Percentiles rank a stretch among this genome's conserved stretches.
Conservation (phyloP, 53 echinoderm and acorn worm species). For the Luidia sarsii region DNA sequence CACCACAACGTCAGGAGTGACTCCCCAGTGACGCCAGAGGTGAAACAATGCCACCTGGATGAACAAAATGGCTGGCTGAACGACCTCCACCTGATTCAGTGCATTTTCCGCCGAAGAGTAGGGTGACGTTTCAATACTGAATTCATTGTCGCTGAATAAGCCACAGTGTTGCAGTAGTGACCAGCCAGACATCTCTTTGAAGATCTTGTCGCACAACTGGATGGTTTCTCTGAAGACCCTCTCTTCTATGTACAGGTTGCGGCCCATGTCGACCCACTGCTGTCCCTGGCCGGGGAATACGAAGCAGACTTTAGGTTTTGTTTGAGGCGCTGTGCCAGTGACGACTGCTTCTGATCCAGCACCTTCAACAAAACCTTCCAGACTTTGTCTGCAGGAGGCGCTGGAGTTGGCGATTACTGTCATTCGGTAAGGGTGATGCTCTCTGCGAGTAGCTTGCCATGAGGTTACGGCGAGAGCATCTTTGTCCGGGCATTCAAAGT, state of each 20-base stretch:
- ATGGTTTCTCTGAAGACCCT: constrained; percentile 66
- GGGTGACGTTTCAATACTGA: background rate
- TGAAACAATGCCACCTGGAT: constrained; percentile 82
- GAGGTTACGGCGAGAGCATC: constrained; percentile 80
- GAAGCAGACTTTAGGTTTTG: constrained; percentile 84
- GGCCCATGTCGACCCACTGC: constrained; percentile 93
- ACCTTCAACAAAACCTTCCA: constrained; percentile 53
- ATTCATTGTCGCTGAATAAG: constrained; percentile 7
- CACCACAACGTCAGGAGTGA: constrained; percentile 81
- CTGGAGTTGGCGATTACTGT: constrained; percentile 82
- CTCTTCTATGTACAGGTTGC: constrained; percentile 79
- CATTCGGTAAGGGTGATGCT: constrained; percentile 79
- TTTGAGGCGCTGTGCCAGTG: constrained; percentile 50
- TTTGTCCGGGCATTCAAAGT: constrained; percentile 58
- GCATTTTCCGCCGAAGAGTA: constrained; percentile 27
- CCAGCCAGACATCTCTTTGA: constrained; percentile 88
- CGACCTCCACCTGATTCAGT: constrained; percentile 61
- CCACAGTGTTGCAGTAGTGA: constrained; percentile 65
- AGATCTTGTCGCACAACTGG: constrained; percentile 76
- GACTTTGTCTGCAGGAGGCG: constrained; percentile 39
- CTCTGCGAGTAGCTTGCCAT: constrained; percentile 85
- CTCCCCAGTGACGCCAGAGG: constrained; percentile 86
- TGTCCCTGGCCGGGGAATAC: constrained; percentile 98
- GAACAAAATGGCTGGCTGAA: constrained; percentile 94
- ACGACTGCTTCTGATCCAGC: constrained; percentile 62